Percentiles rank a stretch among this genome's conserved stretches.
Conservation (phyloP, 2,113 vertebrate species). For the Elgaria multicarinata region DNA sequence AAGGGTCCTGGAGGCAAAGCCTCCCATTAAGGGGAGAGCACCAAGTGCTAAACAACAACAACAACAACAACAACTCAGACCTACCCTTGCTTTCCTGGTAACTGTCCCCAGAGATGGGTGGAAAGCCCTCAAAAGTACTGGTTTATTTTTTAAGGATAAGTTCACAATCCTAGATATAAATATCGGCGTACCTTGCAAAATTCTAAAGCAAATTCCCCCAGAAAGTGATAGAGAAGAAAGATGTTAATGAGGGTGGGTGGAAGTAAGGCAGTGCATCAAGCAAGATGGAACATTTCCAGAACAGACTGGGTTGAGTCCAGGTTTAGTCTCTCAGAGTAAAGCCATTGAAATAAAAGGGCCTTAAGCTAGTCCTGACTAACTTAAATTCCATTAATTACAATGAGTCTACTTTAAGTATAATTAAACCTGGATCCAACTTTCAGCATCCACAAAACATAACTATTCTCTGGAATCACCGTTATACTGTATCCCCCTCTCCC, state of each 20-base stretch:
- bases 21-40: no score
- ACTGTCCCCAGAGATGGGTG: neutral
- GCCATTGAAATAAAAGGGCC: no score
- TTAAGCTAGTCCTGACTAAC: no score
- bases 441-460: neutral
- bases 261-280: neutral
- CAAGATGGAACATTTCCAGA: neutral
- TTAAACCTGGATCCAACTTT: neutral
- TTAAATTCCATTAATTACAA: no score
- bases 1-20: neutral
- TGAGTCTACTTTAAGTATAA: no score
- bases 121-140: no score
- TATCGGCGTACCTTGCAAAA: neutral
- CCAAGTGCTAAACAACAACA: neutral
- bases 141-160: neutral
- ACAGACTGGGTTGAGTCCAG: no score
- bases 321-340: no score
- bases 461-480: neutral
- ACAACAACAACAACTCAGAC: no score
- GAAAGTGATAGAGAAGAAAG: neutral
- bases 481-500: neutral
- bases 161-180: neutral
- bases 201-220: neutral
- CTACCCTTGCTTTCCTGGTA: neutral
- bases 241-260: neutral